Conservation (phyloP, 2,888 invertebrate species). For the Belgica antarctica region DNA sequence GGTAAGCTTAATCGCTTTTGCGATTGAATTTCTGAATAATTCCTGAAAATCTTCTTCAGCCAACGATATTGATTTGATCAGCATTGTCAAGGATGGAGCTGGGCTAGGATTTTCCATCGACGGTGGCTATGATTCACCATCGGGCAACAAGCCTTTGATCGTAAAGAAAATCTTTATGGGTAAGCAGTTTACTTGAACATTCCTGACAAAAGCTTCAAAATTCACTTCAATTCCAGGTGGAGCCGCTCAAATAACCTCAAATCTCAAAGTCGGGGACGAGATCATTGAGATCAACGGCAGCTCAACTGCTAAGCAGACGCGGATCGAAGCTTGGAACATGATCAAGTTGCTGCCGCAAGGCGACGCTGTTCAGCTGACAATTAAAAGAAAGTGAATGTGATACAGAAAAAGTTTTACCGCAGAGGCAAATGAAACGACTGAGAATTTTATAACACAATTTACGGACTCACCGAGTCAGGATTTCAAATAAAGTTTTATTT, state of each 20-base stretch:
- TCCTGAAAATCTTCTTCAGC: neutral
- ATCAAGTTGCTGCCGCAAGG: constrained; percentile 88
- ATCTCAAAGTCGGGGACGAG: constrained; percentile 82
- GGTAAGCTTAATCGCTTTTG: neutral
- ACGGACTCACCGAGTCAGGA: no score
- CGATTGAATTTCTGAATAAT: constrained; percentile 4
- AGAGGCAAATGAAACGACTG: neutral
- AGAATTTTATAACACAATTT: no score
- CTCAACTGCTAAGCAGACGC: constrained; percentile 78
- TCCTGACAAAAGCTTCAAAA: no score
- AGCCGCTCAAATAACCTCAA: constrained; percentile 82
- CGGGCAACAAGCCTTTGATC: constrained; percentile 82
- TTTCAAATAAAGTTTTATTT: neutral
- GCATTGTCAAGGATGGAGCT: constrained; percentile 70
- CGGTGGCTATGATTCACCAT: constrained; percentile 87
- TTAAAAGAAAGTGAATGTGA: constrained; percentile 10
- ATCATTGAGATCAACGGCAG: constrained; percentile 78
- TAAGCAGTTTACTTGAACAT: constrained; percentile 53
- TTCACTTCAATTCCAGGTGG: constrained; percentile 63
- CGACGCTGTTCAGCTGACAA: constrained; percentile 23
- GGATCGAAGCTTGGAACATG: constrained; percentile 91
- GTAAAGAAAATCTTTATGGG: constrained; percentile 94
- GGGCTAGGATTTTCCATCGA: constrained; percentile 93
- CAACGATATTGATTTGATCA: neutral
- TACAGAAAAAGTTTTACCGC: neutral